Conservation (phyloP, 2,797 vertebrate genomes). For the Chromis chromis region DNA sequence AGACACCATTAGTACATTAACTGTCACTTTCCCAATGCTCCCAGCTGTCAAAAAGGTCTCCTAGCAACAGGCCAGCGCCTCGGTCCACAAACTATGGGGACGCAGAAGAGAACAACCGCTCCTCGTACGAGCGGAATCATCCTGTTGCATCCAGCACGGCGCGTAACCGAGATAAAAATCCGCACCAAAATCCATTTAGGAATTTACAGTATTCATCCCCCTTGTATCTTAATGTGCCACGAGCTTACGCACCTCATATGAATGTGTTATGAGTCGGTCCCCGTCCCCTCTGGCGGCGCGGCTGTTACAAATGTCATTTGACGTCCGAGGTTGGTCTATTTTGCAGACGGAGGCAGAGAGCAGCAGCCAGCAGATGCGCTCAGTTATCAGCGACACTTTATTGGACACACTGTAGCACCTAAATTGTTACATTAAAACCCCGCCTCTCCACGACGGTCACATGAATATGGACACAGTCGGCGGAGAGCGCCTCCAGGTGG, state of each 20-base stretch:
- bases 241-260: constrained; percentile 79
- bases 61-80: constrained; percentile 87
- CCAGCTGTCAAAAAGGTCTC: constrained; percentile 82
- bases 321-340: constrained; percentile 45
- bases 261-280: constrained; percentile 60
- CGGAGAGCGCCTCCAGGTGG: constrained; percentile 68
- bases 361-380: constrained; percentile 42
- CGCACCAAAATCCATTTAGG: constrained; percentile 13
- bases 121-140: constrained; percentile 26
- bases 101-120: constrained; percentile 36
- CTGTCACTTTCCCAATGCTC: constrained; percentile 75
- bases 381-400: constrained; percentile 62
- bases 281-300: constrained; percentile 48
- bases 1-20: constrained; percentile 62
- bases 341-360: constrained; percentile 2
- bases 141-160: constrained; percentile 67
- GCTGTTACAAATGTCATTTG: constrained; percentile 58
- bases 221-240: constrained; percentile 28
- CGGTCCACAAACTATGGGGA: constrained; percentile 61
- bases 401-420: constrained; percentile 70
- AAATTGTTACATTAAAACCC: constrained; percentile 77
- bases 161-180: constrained; percentile 13
- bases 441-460: constrained; percentile 80
- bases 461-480: constrained; percentile 55
- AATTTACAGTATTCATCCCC: constrained; percentile 28